These are phyloP conservation scores for Leptatherina wallacei DNA, from an alignment of 2,797 vertebrate species.

Conservation along the genomic window DNA sequence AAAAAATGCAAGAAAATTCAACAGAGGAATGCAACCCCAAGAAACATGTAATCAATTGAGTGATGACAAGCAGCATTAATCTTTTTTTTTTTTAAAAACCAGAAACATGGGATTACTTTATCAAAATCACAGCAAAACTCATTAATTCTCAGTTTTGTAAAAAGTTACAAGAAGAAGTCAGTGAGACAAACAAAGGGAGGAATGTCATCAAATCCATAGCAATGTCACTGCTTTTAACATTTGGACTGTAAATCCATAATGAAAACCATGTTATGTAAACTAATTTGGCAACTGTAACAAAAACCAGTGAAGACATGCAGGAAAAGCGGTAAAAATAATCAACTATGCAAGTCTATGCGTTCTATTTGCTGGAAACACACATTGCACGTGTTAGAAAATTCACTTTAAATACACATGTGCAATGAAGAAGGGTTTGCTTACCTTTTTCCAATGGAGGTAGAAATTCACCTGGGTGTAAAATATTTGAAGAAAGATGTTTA, in stretches of 20 bases:
- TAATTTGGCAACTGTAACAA: conserved; percentile 5
- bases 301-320: conserved; percentile 42
- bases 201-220: conserved; percentile 30
- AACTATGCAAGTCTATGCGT: conserved; percentile 26
- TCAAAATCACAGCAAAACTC: conserved; percentile 8
- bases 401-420: not conserved
- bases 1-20: conserved; percentile 25
- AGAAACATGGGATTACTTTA: conserved; percentile 5
- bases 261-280: conserved; percentile 8
- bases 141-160: conserved; percentile 22
- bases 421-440: conserved; percentile 50
- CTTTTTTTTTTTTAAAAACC: not conserved
- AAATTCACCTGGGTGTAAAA: conserved; percentile 72
- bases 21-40: conserved; percentile 26
- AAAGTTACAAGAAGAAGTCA: conserved; percentile 22
- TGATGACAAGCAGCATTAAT: not conserved
- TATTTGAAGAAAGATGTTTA: conserved; percentile 5
- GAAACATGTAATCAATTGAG: not conserved
- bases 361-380: conserved; percentile 12
- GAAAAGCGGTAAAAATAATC: not conserved
- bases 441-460: conserved; percentile 79
- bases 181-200: conserved; percentile 1
- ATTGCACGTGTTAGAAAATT: not conserved
- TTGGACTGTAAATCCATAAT: conserved; percentile 13
- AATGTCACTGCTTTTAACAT: conserved; percentile 18